These are phyloP conservation scores for Gila robusta DNA, from an alignment of 2,797 vertebrate species.

Conservation along the genomic window DNA sequence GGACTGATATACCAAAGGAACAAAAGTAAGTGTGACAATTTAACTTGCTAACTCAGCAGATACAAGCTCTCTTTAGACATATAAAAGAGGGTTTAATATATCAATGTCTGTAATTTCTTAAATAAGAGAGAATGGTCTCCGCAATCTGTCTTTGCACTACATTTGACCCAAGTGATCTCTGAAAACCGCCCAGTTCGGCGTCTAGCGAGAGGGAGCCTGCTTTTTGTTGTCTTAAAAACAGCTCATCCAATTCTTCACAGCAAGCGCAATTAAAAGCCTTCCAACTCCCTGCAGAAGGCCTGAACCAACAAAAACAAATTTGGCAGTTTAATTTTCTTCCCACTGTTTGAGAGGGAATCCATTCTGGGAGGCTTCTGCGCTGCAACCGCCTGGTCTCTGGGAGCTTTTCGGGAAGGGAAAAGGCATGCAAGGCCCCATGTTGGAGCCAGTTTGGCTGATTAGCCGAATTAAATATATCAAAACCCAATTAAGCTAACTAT, in stretches of 20 bases:
- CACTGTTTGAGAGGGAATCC: conserved; percentile 80
- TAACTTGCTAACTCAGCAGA: conserved; percentile 16
- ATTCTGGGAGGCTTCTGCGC: conserved; percentile 70
- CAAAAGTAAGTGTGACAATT: conserved; percentile 28
- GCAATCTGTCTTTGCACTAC: conserved; percentile 44
- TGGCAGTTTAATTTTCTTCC: conserved; percentile 87
- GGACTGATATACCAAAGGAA: conserved; percentile 12
- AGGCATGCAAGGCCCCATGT: conserved; percentile 70
- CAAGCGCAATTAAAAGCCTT: conserved; percentile 84
- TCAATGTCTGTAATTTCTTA: conserved; percentile 45
- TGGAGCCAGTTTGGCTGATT: conserved; percentile 78
- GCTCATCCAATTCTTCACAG: conserved; percentile 79
- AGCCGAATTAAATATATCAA: conserved; percentile 83
- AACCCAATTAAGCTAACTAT: conserved; percentile 81
- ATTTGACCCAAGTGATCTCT: conserved; percentile 46
- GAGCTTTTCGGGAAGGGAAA: conserved; percentile 69
- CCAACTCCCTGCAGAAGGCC: conserved; percentile 78
- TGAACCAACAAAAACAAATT: conserved; percentile 87
- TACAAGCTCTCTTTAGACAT: conserved; percentile 10
- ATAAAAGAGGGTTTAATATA: conserved; percentile 38
- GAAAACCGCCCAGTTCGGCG: conserved; percentile 29
- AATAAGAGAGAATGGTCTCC: conserved; percentile 32
- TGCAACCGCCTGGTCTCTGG: conserved; percentile 69
- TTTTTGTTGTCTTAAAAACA: conserved; percentile 71
- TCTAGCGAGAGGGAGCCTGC: conserved; percentile 62